These are phyloP conservation scores for Epinotia nisella DNA, from an alignment of 2,888 invertebrate species.

Conservation along the genomic window DNA sequence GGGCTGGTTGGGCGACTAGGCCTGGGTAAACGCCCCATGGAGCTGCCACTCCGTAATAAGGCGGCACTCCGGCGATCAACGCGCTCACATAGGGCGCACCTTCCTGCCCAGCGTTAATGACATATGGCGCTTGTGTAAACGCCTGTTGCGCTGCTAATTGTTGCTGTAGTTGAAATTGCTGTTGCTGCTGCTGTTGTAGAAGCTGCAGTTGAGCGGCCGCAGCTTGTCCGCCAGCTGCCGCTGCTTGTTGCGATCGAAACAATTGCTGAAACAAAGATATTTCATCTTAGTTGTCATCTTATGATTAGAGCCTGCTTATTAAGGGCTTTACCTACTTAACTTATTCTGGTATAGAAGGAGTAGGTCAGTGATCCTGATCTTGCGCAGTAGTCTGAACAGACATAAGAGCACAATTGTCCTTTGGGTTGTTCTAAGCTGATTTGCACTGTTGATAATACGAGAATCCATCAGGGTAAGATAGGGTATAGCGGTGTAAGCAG, in stretches of 20 bases:
- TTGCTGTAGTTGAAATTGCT: conserved; percentile 92
- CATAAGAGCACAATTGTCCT: too few species aligned
- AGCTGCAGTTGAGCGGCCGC: conserved; percentile 88
- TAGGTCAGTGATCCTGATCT: too few species aligned
- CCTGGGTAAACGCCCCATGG: conserved; percentile 97
- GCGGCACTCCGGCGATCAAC: conserved; percentile 92
- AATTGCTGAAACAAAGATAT: conserved; percentile 89
- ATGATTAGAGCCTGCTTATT: too few species aligned
- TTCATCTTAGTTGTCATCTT: background rate
- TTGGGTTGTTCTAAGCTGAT: too few species aligned
- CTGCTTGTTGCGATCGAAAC: conserved; percentile 93
- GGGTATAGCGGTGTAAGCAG: too few species aligned
- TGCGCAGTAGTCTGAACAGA: too few species aligned
- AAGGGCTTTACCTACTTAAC: too few species aligned
- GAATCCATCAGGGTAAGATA: too few species aligned
- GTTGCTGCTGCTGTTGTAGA: conserved; percentile 90
- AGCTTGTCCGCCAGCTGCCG: conserved; percentile 86
- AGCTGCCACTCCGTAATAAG: conserved; percentile 95
- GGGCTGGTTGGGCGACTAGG: conserved; percentile 83
- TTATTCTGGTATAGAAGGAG: too few species aligned
- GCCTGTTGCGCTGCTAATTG: conserved; percentile 89
- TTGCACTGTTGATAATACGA: too few species aligned
- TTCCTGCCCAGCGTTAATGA: conserved; percentile 90
- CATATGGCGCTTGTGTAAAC: conserved; percentile 93
- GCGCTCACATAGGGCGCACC: conserved; percentile 92